A percentile compares a stretch with the other conserved stretches of the same genome.
Evolutionary conservation across 2,797 vertebrate species (phyloP).

Genomic region (Malurus splendens): DNA sequence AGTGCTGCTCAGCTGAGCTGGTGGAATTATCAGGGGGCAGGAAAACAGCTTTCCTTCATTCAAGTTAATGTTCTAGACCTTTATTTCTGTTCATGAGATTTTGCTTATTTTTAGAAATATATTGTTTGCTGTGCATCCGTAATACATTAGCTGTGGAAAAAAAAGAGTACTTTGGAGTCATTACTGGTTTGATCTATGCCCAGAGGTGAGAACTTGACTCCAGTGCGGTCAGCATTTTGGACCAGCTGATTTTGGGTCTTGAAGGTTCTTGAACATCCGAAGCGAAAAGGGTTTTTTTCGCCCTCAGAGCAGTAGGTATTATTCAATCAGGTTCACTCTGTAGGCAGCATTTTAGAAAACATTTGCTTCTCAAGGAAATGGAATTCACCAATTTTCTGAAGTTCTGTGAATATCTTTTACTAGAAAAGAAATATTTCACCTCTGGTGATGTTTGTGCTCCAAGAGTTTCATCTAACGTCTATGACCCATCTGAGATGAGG

Average conservation of each 20-base stretch:
- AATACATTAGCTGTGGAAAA: background rate
- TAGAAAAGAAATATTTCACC: background rate
- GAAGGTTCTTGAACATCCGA: background rate
- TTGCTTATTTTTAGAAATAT: background rate
- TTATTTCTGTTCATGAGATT: background rate
- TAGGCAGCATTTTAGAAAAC: background rate
- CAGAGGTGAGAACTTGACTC: background rate
- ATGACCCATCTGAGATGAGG: background rate
- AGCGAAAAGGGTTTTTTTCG: accelerated
- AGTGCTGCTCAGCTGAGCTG: background rate
- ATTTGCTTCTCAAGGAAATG: background rate
- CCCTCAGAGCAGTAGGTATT: background rate
- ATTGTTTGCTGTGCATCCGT: background rate
- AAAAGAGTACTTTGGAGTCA: background rate
- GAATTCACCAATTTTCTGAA: background rate
- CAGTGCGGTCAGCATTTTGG: background rate
- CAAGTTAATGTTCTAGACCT: background rate
- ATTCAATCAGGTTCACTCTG: background rate
- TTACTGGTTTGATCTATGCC: background rate
- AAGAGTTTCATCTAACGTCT: background rate
- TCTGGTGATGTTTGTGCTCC: background rate
- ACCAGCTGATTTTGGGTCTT: background rate
- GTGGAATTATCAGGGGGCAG: background rate
- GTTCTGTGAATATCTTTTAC: background rate
- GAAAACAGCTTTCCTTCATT: background rate